Conservation (phyloP, 2,888 invertebrate genomes). For the Drosophila mayaguana region DNA sequence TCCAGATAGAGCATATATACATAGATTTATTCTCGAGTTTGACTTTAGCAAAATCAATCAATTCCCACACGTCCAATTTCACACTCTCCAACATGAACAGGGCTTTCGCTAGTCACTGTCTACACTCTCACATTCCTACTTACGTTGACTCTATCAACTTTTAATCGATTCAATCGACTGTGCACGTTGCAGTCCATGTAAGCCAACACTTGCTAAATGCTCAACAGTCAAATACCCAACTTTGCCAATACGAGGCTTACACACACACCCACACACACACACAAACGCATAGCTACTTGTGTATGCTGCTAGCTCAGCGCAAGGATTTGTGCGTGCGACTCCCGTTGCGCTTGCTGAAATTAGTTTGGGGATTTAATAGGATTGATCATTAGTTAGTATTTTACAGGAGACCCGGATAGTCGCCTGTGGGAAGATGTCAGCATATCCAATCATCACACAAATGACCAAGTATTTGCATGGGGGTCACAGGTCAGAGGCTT, state of each 20-base stretch:
- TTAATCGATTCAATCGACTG: constrained; percentile 72
- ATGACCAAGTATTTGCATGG: constrained; percentile 30
- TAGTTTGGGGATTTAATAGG: constrained; percentile 67
- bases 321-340: constrained; percentile 35
- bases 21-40: too few species aligned
- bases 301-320: constrained; percentile 1
- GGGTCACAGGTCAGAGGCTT: not conserved
- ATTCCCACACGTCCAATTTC: not conserved
- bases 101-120: not conserved
- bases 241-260: constrained; percentile 12
- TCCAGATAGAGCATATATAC: too few species aligned
- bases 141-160: constrained; percentile 54
- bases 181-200: constrained; percentile 49
- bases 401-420: not conserved
- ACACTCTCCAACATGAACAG: not conserved
- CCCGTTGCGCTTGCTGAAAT: constrained; percentile 50
- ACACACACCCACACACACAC: not conserved
- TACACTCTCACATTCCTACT: not conserved
- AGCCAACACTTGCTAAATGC: constrained; percentile 44
- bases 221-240: constrained; percentile 32
- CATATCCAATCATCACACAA: constrained; percentile 20
- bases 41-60: too few species aligned
- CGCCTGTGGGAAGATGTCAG: not conserved
- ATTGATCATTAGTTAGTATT: constrained; percentile 64
- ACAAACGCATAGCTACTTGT: not conserved